A percentile compares a stretch with the other conserved stretches of the same genome.
Evolutionary conservation across 1,140 invertebrate species (phyloP).

Genomic region (Oedothorax gibbosus): DNA sequence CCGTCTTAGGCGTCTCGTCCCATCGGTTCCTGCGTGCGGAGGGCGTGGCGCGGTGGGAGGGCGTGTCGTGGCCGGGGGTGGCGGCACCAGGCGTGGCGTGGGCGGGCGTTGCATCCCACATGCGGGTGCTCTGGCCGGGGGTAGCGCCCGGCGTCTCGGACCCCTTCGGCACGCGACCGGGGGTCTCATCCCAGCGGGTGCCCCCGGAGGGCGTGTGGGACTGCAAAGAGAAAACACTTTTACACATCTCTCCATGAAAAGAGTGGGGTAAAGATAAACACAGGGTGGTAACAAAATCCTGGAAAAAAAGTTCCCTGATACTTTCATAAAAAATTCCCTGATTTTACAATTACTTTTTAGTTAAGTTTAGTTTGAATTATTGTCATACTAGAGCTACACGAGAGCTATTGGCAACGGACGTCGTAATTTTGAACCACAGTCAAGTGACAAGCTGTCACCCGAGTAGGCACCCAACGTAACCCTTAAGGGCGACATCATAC

Average conservation of each 20-base stretch:
- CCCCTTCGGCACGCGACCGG: constrained; percentile 81
- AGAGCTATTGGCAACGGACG: too few relatives aligned
- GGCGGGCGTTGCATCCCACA: constrained; percentile 95
- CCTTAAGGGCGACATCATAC: too few relatives aligned
- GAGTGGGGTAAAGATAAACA: too few relatives aligned
- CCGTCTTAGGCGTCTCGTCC: constrained; percentile 99
- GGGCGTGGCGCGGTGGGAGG: constrained; percentile 79
- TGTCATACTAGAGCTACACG: too few relatives aligned
- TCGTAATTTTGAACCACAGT: too few relatives aligned
- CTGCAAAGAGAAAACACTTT: constrained; percentile 66
- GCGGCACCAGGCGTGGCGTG: constrained; percentile 84
- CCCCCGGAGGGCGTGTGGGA: constrained; percentile 78
- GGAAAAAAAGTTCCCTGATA: too few relatives aligned
- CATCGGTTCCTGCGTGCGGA: constrained; percentile 91
- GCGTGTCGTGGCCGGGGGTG: constrained; percentile 90
- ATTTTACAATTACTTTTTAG: too few relatives aligned
- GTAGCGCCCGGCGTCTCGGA: constrained; percentile 93
- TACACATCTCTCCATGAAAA: neutral
- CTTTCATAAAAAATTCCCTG: too few relatives aligned
- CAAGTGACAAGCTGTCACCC: too few relatives aligned
- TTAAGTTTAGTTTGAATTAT: too few relatives aligned
- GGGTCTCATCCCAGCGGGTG: constrained; percentile 97
- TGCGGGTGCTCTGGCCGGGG: constrained; percentile 81
- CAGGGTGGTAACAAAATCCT: too few relatives aligned
- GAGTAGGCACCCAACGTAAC: too few relatives aligned